Evolutionary conservation across 2,113 vertebrate species (phyloP).

Genomic region (Tretioscincus oriximinensis): DNA sequence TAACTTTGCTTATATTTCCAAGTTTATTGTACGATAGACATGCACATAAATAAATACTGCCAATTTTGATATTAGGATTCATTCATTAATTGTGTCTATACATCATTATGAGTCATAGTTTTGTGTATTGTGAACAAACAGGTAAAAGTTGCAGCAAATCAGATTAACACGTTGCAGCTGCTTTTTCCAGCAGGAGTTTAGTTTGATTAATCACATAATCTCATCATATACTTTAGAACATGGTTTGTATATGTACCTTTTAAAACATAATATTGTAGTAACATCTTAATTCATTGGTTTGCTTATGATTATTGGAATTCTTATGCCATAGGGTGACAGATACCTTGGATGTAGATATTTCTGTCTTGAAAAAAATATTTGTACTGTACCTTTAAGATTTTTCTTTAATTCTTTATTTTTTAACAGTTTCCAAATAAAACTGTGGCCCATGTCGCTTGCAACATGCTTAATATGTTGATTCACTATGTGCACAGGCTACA

Average conservation of each 20-base stretch:
- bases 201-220: neutral
- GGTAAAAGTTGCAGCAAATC: neutral
- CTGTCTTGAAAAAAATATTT: neutral
- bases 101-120: neutral
- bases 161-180: neutral
- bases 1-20: no score
- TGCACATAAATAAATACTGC: no score
- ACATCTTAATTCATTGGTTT: neutral
- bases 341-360: neutral
- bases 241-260: neutral
- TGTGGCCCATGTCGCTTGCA: constrained; percentile 93
- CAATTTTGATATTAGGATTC: no score
- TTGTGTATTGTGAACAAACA: neutral
- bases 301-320: neutral
- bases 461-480: constrained; percentile 92
- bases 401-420: constrained; percentile 18
- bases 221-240: no score
- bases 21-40: no score
- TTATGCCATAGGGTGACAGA: no score
- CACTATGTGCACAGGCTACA: constrained; percentile 91
- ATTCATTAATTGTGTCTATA: neutral
- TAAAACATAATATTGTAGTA: neutral
- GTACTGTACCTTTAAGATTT: neutral
- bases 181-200: neutral
- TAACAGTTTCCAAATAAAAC: constrained; percentile 94